These are phyloP conservation scores for Ischnura elegans DNA, from an alignment of 2,888 invertebrate species.

Conservation along the genomic window DNA sequence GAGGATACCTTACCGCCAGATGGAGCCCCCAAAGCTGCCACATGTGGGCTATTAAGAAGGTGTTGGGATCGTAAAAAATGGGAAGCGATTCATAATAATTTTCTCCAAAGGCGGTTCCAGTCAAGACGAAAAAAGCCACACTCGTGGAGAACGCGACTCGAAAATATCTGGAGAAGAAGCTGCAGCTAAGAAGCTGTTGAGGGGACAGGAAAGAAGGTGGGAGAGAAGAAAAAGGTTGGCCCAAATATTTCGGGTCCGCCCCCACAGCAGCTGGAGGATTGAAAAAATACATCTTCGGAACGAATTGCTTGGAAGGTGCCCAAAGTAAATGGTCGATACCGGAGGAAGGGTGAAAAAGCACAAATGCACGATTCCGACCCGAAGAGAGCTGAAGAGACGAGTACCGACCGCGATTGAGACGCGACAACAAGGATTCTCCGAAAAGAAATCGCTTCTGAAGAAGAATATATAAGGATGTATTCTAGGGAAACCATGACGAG, in stretches of 20 bases:
- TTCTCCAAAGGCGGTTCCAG: neutral
- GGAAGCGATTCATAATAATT: neutral
- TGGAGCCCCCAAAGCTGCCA: neutral
- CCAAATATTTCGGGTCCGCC: constrained; percentile 25
- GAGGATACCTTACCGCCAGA: neutral
- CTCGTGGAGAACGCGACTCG: neutral
- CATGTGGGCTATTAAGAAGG: neutral
- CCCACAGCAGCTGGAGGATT: neutral
- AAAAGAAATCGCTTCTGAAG: too few relatives aligned
- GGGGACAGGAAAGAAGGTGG: neutral
- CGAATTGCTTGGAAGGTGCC: neutral
- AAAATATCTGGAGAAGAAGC: neutral
- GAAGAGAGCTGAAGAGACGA: neutral
- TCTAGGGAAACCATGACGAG: too few relatives aligned
- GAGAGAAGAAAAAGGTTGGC: neutral
- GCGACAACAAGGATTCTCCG: neutral
- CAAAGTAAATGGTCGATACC: neutral
- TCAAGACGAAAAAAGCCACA: neutral
- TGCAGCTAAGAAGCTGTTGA: neutral
- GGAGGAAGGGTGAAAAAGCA: neutral
- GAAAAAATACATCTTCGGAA: constrained; percentile 10
- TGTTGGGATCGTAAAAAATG: neutral
- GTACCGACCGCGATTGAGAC: neutral
- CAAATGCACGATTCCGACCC: neutral
- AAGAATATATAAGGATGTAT: too few relatives aligned